phyloP scores from a whole-genome alignment of 2,113 vertebrate species.

The Muntiacus reevesi region DNA sequence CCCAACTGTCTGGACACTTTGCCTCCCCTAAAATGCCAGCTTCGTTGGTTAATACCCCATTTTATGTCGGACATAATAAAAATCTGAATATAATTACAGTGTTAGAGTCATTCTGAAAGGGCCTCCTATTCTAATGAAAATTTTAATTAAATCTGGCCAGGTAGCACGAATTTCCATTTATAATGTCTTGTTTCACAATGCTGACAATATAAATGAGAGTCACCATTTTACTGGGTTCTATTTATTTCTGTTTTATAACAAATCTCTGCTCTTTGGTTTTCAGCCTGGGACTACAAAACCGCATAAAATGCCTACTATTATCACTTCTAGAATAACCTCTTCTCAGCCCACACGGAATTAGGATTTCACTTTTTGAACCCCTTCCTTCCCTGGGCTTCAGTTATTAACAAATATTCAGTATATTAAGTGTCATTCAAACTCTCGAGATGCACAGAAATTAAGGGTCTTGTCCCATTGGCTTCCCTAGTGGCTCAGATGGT shows the following conservation, averaged over 20 bases:
- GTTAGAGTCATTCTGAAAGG: accelerated
- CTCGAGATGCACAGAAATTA: accelerated
- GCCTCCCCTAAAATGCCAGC: accelerated
- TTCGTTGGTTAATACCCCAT: accelerated
- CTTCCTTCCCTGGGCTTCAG: background rate
- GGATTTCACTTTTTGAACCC: background rate
- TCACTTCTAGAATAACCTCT: background rate
- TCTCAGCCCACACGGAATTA: background rate
- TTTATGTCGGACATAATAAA: accelerated
- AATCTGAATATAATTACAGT: too few species aligned
- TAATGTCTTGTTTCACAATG: background rate
- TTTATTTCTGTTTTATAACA: background rate
- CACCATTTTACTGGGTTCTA: background rate
- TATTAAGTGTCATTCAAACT: accelerated
- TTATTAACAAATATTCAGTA: background rate
- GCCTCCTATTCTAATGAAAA: background rate
- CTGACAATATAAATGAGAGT: background rate
- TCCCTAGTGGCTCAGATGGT: background rate
- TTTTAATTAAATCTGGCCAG: background rate
- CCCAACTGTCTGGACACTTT: accelerated
- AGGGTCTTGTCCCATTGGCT: accelerated
- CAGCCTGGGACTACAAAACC: background rate
- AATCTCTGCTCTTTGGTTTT: background rate
- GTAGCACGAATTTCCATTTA: background rate
- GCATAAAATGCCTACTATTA: background rate